A percentile compares a stretch with the other conserved stretches of the same genome.
Conservation (phyloP, 2,888 invertebrate species). For the Agrochola litura region DNA sequence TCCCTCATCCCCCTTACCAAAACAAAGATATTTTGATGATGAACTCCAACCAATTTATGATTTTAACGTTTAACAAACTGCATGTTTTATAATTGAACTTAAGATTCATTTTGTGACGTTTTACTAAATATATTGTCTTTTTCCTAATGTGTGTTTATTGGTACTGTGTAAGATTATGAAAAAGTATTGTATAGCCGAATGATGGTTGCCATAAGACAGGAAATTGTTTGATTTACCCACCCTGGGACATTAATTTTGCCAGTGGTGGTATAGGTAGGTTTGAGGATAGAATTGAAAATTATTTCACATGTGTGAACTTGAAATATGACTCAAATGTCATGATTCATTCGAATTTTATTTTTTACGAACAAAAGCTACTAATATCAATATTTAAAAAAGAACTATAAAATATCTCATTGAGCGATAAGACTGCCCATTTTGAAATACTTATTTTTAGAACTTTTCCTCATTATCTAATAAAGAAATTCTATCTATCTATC, state of each 20-base stretch:
- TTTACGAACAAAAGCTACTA: too few relatives aligned
- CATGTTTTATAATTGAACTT: constrained; percentile 46
- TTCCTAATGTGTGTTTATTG: constrained; percentile 29
- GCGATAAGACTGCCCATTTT: background rate
- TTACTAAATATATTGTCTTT: constrained; percentile 27
- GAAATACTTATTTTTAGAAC: background rate
- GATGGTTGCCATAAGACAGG: background rate
- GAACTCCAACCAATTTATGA: constrained; percentile 25
- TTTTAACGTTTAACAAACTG: constrained; percentile 42
- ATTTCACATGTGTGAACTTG: background rate
- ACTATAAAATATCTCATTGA: background rate
- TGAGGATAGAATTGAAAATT: background rate
- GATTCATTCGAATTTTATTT: too few relatives aligned
- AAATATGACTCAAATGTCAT: background rate
- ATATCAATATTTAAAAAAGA: too few relatives aligned
- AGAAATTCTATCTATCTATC: background rate
- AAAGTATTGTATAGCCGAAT: background rate
- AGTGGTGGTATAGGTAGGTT: too few relatives aligned
- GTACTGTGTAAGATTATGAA: background rate
- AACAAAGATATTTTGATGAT: constrained; percentile 45
- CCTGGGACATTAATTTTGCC: background rate
- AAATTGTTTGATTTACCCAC: background rate
- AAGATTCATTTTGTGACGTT: constrained; percentile 31
- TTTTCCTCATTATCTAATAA: background rate
- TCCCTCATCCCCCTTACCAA: constrained; percentile 39